A percentile compares a stretch with the other conserved stretches of the same genome.
phyloP scores from a whole-genome alignment of 2,113 vertebrate species.

The Athene noctua region DNA sequence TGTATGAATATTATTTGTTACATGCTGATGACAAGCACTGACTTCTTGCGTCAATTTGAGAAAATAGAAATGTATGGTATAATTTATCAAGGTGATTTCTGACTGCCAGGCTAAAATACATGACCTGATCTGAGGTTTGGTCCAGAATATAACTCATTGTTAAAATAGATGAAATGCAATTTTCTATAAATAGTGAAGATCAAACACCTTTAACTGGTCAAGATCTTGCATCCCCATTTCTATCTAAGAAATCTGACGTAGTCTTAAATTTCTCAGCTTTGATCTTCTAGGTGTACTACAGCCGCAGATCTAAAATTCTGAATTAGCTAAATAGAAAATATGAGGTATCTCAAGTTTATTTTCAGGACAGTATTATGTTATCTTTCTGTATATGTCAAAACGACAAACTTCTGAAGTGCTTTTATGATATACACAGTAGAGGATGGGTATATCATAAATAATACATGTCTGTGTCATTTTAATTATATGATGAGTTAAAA shows the following conservation, averaged over 20 bases:
- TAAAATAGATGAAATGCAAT: background rate
- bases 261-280: background rate
- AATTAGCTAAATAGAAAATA: background rate
- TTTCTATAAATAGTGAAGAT: background rate
- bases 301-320: background rate
- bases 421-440: background rate
- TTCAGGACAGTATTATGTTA: background rate
- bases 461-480: background rate
- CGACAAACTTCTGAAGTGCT: background rate
- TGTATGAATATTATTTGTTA: background rate
- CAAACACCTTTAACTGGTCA: background rate
- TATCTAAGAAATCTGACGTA: background rate
- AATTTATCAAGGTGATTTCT: background rate
- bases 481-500: background rate
- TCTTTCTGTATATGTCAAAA: background rate
- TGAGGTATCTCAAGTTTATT: background rate
- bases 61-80: background rate
- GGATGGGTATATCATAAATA: background rate
- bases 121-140: background rate
- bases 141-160: background rate
- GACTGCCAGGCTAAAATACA: background rate
- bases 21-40: background rate
- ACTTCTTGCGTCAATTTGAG: background rate
- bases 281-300: background rate
- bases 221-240: background rate